phyloP scores from a whole-genome alignment of 2,888 invertebrate species.

The Neocrepidodera transversa region DNA sequence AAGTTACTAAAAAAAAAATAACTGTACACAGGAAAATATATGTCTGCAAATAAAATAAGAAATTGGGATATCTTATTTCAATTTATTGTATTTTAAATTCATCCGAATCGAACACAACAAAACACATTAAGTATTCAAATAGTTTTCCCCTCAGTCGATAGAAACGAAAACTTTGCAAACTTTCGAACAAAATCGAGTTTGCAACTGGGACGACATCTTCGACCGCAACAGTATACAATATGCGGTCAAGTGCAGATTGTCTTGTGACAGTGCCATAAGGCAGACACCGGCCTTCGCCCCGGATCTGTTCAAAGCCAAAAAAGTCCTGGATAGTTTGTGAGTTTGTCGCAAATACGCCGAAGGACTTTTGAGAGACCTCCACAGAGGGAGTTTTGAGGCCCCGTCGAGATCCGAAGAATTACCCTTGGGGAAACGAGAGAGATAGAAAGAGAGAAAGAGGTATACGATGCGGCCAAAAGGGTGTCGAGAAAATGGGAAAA shows the following conservation, averaged over 20 bases:
- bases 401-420: conserved; percentile 14
- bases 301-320: conserved; percentile 20
- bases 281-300: conserved; percentile 20
- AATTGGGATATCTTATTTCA: too few relatives aligned
- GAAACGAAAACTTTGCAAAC: conserved; percentile 2
- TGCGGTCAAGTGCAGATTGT: conserved; percentile 28
- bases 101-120: too few relatives aligned
- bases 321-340: conserved; percentile 33
- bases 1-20: too few relatives aligned
- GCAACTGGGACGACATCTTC: conserved; percentile 3
- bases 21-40: too few relatives aligned
- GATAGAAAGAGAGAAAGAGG: background rate
- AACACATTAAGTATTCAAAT: too few relatives aligned
- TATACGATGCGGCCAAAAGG: background rate
- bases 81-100: too few relatives aligned
- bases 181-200: conserved; percentile 6
- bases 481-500: background rate
- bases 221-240: conserved; percentile 5
- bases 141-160: background rate
- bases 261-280: conserved; percentile 28
- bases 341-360: conserved; percentile 30
- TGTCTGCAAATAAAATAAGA: too few relatives aligned
- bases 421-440: conserved; percentile 5
- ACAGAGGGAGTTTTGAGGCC: conserved; percentile 20
- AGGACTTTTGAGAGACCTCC: conserved; percentile 19